Evolutionary conservation across 1,140 invertebrate species (phyloP).

Genomic region (Drosophila pachea): DNA sequence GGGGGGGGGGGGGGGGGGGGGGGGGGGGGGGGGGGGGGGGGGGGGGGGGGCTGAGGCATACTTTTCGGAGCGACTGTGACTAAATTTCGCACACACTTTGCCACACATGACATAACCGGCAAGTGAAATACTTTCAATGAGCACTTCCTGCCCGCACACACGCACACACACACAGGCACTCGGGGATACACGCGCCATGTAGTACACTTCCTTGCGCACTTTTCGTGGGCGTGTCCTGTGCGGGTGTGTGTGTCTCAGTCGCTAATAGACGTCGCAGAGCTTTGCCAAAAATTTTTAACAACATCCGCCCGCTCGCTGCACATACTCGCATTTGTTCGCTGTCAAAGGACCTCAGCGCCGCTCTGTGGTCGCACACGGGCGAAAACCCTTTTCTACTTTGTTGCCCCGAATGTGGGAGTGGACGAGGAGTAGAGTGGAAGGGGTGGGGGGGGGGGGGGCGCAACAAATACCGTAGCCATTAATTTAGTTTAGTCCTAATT

Average conservation of each 20-base stretch:
- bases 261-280: slow-evolving; percentile 41
- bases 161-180: slow-evolving; percentile 1
- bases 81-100: slow-evolving; percentile 42
- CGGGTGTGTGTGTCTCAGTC: slow-evolving; percentile 5
- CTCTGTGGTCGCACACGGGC: slow-evolving; percentile 22
- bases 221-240: background rate
- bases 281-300: slow-evolving; percentile 45
- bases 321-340: slow-evolving; percentile 14
- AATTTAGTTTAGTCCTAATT: slow-evolving; percentile 64
- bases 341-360: slow-evolving; percentile 24
- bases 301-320: slow-evolving; percentile 12
- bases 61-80: slow-evolving; percentile 39
- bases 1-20: too few relatives aligned
- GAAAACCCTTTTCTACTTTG: slow-evolving; percentile 35
- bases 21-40: too few relatives aligned
- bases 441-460: background rate
- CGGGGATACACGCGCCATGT: slow-evolving; percentile 15
- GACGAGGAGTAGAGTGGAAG: too few relatives aligned
- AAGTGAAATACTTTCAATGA: slow-evolving; percentile 52
- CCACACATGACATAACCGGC: slow-evolving; percentile 44
- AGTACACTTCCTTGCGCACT: slow-evolving; percentile 40
- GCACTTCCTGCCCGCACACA: slow-evolving; percentile 34
- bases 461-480: slow-evolving; percentile 54
- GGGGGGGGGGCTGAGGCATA: slow-evolving; percentile 42
- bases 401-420: too few relatives aligned